These are phyloP conservation scores for Phyllotis vaccarum DNA, from an alignment of 2,797 vertebrate species.

Conservation along the genomic window DNA sequence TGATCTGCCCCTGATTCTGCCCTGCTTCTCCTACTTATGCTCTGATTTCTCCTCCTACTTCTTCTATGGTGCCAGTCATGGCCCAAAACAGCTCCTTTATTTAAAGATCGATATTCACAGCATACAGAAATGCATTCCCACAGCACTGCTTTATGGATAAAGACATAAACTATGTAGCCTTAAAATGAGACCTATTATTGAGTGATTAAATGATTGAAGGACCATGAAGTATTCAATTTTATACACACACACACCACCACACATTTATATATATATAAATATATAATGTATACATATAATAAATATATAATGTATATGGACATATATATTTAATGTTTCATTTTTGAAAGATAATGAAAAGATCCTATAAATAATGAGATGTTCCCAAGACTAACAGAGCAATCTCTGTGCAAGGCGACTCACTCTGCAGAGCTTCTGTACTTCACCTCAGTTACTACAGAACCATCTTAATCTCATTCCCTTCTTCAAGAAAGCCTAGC, in stretches of 20 bases:
- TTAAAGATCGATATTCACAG: no score
- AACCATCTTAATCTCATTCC: not conserved
- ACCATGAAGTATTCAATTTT: not conserved
- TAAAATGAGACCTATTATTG: not conserved
- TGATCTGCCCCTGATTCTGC: no score
- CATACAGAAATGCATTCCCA: no score
- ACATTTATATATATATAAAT: no score
- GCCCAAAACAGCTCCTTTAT: no score
- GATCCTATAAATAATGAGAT: not conserved
- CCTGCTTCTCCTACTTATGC: no score
- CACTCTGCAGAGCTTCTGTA: not conserved
- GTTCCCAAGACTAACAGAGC: not conserved
- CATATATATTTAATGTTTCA: no score
- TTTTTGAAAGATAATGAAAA: not conserved
- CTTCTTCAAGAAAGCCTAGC: not conserved
- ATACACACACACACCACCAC: not conserved
- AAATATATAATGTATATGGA: no score
- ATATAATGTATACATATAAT: no score
- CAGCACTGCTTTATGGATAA: no score
- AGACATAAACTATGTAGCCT: not conserved
- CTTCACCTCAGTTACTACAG: not conserved
- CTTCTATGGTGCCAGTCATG: no score
- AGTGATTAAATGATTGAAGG: not conserved
- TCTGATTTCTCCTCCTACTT: no score
- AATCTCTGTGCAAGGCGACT: not conserved